These are phyloP conservation scores for Conus canariensis DNA, from an alignment of 2,888 invertebrate genomes.

Conservation along the genomic window DNA sequence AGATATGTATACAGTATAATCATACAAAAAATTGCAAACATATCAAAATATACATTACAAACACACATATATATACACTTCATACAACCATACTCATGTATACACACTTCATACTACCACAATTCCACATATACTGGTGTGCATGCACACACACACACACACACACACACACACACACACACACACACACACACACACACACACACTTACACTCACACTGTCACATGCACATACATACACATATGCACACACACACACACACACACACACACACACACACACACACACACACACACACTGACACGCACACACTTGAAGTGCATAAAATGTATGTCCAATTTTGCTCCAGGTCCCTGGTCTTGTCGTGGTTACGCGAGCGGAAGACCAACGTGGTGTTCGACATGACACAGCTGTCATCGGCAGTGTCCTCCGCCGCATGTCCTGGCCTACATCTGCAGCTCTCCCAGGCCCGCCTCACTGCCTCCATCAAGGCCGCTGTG, in stretches of 20 bases:
- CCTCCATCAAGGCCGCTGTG: constrained; percentile 61
- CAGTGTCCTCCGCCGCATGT: constrained; percentile 70
- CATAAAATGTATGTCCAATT: no score
- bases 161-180: constrained; percentile 5
- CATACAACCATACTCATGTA: not conserved
- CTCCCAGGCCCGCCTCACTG: constrained; percentile 57
- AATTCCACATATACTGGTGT: not conserved
- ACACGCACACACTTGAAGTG: no score
- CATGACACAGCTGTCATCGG: constrained; percentile 63
- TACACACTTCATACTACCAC: not conserved
- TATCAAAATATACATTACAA: no score
- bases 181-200: not conserved
- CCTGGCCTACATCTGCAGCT: constrained; percentile 68
- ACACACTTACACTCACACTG: not conserved
- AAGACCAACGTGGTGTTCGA: constrained; percentile 58
- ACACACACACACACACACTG: no score
- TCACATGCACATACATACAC: not conserved
- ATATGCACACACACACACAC: not conserved
- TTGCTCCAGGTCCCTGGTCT: not conserved
- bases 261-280: not conserved
- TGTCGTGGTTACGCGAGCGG: constrained; percentile 55
- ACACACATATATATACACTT: no score
- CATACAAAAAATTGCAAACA: no score
- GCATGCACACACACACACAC: not conserved
- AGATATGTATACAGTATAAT: no score